Percentiles rank a stretch among this genome's conserved stretches.
phyloP scores from a whole-genome alignment of 2,113 vertebrate species.

The Sula dactylatra region DNA sequence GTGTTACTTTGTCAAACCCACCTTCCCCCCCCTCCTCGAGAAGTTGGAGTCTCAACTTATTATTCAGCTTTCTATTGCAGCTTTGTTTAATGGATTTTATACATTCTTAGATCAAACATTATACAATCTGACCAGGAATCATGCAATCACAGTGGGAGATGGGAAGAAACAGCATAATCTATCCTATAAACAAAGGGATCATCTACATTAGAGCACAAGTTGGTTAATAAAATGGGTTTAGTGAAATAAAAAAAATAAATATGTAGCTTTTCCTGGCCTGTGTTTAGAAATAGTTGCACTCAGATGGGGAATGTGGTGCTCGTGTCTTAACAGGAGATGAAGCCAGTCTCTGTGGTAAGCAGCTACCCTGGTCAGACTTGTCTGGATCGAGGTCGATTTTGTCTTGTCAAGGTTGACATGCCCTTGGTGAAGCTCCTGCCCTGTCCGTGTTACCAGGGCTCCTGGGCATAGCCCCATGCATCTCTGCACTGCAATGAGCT shows the following conservation, averaged over 20 bases:
- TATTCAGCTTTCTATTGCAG: not conserved
- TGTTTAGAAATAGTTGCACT: constrained; percentile 36
- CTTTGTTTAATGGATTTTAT: constrained; percentile 40
- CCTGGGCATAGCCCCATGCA: not conserved
- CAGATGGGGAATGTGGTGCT: not conserved
- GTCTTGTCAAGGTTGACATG: not conserved
- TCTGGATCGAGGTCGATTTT: not conserved
- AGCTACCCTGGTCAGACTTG: not conserved
- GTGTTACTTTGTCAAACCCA: not conserved
- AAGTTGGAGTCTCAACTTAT: not conserved
- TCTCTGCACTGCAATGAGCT: not conserved
- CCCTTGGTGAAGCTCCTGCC: not conserved
- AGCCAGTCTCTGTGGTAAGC: not conserved
- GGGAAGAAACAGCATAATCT: not conserved
- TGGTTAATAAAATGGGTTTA: constrained; percentile 6
- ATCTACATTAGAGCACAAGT: not conserved
- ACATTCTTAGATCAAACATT: not conserved
- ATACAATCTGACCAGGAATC: not conserved
- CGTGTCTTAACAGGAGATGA: not conserved
- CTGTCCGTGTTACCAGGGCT: not conserved
- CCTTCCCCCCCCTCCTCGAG: not conserved
- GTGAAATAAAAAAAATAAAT: constrained; percentile 5
- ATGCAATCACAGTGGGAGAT: not conserved
- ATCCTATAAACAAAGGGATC: constrained; percentile 4
- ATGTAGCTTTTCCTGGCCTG: not conserved